Evolutionary conservation across 2,888 invertebrate genomes (phyloP).

Genomic region (Protodeltote pygarga): DNA sequence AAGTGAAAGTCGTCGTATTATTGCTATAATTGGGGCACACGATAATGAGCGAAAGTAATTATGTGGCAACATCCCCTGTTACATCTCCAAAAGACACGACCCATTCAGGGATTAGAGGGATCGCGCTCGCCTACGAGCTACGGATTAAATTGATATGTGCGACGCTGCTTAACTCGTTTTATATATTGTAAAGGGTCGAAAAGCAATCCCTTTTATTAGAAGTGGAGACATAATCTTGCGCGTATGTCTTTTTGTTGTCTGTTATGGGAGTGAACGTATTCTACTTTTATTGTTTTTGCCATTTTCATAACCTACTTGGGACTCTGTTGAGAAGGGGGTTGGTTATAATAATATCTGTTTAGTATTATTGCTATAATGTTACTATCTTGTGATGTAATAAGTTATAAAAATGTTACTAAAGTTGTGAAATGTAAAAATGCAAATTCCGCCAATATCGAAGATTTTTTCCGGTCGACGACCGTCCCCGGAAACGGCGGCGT

Average conservation of each 20-base stretch:
- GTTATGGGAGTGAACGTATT: constrained; percentile 66
- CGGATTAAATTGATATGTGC: constrained; percentile 84
- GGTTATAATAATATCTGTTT: constrained; percentile 49
- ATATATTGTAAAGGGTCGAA: constrained; percentile 80
- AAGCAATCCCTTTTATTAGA: constrained; percentile 81
- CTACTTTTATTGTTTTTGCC: constrained; percentile 68
- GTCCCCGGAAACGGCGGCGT: constrained; percentile 61
- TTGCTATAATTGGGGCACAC: constrained; percentile 51
- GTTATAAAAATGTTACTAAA: constrained; percentile 42
- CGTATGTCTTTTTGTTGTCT: constrained; percentile 77
- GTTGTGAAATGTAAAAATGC: constrained; percentile 34
- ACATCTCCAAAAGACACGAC: constrained; percentile 71
- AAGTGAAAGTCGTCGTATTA: constrained; percentile 40
- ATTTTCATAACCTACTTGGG: constrained; percentile 63
- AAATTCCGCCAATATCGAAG: constrained; percentile 45
- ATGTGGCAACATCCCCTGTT: constrained; percentile 78
- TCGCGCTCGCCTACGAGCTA: constrained; percentile 71
- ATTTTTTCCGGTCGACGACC: constrained; percentile 62
- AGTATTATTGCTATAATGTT: constrained; percentile 42
- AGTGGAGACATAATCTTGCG: constrained; percentile 75
- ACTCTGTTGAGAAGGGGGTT: constrained; percentile 56
- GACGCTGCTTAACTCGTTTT: constrained; percentile 77
- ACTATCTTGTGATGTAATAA: constrained; percentile 20
- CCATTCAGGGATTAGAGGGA: constrained; percentile 77
- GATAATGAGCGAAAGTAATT: constrained; percentile 76